Evolutionary conservation across 1,140 invertebrate species (phyloP).

Genomic region (Drosophila ambigua): DNA sequence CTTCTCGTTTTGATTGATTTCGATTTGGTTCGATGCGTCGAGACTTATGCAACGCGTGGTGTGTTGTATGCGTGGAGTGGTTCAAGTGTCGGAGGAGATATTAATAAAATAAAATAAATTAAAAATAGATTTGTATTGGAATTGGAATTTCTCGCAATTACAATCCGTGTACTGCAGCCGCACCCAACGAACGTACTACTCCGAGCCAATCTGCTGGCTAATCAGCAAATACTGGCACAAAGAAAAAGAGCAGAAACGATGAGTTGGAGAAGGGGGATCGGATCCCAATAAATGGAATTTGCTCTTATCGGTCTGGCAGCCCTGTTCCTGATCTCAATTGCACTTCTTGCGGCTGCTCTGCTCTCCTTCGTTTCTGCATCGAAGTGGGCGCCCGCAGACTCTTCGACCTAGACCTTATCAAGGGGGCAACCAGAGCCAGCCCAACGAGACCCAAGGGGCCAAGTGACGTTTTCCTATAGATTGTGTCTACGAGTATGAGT

Average conservation of each 20-base stretch:
- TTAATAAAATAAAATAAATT: slow-evolving; percentile 27
- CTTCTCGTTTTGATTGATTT: slow-evolving; percentile 63
- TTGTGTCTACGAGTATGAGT: slow-evolving; percentile 1
- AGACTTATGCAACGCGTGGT: slow-evolving; percentile 36
- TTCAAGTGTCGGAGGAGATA: slow-evolving; percentile 7
- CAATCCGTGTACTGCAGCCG: slow-evolving; percentile 27
- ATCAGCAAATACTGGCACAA: slow-evolving; percentile 64
- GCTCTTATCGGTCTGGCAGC: slow-evolving; percentile 52
- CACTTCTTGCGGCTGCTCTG: neutral
- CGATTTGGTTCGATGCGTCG: slow-evolving; percentile 37
- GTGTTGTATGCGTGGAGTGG: neutral
- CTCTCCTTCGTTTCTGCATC: neutral
- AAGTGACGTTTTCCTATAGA: slow-evolving; percentile 49
- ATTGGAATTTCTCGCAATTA: slow-evolving; percentile 29
- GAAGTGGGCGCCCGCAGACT: slow-evolving; percentile 63
- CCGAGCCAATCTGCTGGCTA: slow-evolving; percentile 52
- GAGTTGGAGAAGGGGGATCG: slow-evolving; percentile 27
- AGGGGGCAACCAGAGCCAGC: slow-evolving; percentile 1
- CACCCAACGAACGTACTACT: slow-evolving; percentile 23
- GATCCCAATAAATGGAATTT: slow-evolving; percentile 78
- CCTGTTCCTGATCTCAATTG: slow-evolving; percentile 17
- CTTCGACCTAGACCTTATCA: slow-evolving; percentile 62
- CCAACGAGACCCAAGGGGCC: slow-evolving; percentile 1
- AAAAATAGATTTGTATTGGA: slow-evolving; percentile 15
- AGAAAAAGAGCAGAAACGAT: slow-evolving; percentile 16